Evolutionary conservation across 2,113 vertebrate genomes (phyloP).

Genomic region (Pitta sordida): DNA sequence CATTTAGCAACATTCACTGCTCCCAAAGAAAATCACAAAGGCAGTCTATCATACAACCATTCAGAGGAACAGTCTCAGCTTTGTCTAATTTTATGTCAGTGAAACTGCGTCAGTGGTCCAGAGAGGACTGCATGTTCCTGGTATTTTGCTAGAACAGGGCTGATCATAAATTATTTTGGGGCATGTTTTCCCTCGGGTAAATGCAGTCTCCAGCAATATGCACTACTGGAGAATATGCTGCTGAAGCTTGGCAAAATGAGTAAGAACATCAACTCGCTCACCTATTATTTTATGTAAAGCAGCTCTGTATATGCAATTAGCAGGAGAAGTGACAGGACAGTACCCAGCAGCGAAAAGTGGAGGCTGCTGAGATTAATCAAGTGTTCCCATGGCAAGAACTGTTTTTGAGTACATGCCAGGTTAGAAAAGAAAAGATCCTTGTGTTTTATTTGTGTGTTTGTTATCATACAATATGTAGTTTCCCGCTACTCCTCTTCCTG

Average conservation of each 20-base stretch:
- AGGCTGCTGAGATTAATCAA: conserved; percentile 29
- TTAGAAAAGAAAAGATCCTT: conserved; percentile 4
- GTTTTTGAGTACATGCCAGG: background rate
- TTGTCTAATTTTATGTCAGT: conserved; percentile 40
- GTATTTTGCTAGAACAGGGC: background rate
- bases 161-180: conserved; percentile 36
- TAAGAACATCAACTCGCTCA: background rate
- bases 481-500: background rate
- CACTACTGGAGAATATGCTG: background rate
- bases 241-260: conserved; percentile 13
- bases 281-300: background rate
- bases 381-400: background rate
- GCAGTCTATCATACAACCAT: background rate
- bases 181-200: conserved; percentile 30
- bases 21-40: background rate
- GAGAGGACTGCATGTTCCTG: conserved; percentile 33
- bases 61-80: background rate
- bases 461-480: background rate
- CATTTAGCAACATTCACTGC: background rate
- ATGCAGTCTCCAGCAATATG: background rate
- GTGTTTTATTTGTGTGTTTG: background rate
- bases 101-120: conserved; percentile 25
- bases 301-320: background rate
- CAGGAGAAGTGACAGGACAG: background rate
- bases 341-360: background rate